Evolutionary conservation across 1,140 invertebrate species (phyloP).

Genomic region (Acyrthosiphon pisum): DNA sequence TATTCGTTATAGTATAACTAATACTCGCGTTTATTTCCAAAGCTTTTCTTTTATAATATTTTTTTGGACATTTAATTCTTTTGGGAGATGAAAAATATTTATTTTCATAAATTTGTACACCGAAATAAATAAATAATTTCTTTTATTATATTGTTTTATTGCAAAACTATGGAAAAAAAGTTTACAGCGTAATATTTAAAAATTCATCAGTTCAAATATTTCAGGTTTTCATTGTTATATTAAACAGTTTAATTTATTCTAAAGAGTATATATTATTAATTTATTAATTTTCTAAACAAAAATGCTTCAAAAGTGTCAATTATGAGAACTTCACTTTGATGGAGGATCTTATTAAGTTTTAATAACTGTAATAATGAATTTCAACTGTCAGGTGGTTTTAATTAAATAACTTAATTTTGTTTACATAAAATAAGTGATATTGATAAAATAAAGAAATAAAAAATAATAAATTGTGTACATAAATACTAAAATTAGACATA

Average conservation of each 20-base stretch:
- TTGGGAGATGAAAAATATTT: not conserved
- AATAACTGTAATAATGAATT: not conserved
- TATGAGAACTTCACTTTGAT: constrained; percentile 1
- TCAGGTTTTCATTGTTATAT: not conserved
- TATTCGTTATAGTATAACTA: not conserved
- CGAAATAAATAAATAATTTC: constrained; percentile 2
- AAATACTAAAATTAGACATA: not conserved
- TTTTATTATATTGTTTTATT: not conserved
- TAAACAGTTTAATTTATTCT: not conserved
- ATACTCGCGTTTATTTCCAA: not conserved
- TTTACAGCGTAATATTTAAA: not conserved
- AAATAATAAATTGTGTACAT: not conserved
- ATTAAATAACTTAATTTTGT: not conserved
- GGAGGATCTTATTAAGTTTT: not conserved
- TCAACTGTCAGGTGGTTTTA: not conserved
- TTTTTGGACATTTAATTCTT: not conserved
- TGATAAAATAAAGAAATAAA: not conserved
- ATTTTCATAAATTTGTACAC: not conserved
- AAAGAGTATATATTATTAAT: not conserved
- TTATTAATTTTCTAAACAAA: not conserved
- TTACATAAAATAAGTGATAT: not conserved
- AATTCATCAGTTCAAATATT: not conserved
- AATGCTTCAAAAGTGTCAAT: not conserved
- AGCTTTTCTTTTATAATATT: not conserved
- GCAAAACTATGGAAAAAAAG: not conserved